Conservation (phyloP, 37 sponge, comb jelly and placozoan genomes). For the Haliclona indistincta region DNA sequence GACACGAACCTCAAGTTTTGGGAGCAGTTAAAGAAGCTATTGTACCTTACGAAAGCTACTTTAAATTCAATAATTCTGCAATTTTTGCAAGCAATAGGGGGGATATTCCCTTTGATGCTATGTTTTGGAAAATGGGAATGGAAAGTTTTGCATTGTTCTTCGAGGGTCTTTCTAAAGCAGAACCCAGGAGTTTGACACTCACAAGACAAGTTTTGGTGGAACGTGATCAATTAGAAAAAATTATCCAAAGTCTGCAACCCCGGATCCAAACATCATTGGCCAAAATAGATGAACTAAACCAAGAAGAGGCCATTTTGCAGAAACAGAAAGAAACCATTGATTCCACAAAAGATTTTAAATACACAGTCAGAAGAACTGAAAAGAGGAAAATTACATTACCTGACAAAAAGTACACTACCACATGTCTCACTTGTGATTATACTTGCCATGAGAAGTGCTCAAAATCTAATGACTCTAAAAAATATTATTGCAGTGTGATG, state of each 20-base stretch:
- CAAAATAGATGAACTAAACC: slow-evolving; percentile 47
- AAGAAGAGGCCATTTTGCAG: slow-evolving; percentile 47
- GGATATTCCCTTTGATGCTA: background rate
- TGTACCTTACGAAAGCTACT: slow-evolving; percentile 35
- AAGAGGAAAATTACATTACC: slow-evolving; percentile 30
- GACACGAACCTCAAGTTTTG: slow-evolving; percentile 51
- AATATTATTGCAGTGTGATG: slow-evolving; percentile 69
- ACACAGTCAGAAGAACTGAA: slow-evolving; percentile 24
- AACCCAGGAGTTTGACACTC: slow-evolving; percentile 39
- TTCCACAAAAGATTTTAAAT: slow-evolving; percentile 59
- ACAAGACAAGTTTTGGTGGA: slow-evolving; percentile 68
- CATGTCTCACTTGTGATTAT: slow-evolving; percentile 65
- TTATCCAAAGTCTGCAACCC: slow-evolving; percentile 41
- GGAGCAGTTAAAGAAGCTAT: slow-evolving; percentile 51
- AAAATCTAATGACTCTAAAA: slow-evolving; percentile 45
- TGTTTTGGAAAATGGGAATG: slow-evolving; percentile 72
- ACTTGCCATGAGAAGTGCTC: slow-evolving; percentile 74
- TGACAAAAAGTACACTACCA: slow-evolving; percentile 54
- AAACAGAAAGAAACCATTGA: slow-evolving; percentile 36
- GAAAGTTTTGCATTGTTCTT: slow-evolving; percentile 60
- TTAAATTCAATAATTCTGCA: slow-evolving; percentile 79
- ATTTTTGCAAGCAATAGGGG: slow-evolving; percentile 12
- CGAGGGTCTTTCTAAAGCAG: slow-evolving; percentile 4
- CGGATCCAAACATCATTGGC: slow-evolving; percentile 30
- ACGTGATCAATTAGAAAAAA: slow-evolving; percentile 50